A percentile compares a stretch with the other conserved stretches of the same genome.
Evolutionary conservation across 2,113 vertebrate genomes (phyloP).

Genomic region (Siphamia tubifer): DNA sequence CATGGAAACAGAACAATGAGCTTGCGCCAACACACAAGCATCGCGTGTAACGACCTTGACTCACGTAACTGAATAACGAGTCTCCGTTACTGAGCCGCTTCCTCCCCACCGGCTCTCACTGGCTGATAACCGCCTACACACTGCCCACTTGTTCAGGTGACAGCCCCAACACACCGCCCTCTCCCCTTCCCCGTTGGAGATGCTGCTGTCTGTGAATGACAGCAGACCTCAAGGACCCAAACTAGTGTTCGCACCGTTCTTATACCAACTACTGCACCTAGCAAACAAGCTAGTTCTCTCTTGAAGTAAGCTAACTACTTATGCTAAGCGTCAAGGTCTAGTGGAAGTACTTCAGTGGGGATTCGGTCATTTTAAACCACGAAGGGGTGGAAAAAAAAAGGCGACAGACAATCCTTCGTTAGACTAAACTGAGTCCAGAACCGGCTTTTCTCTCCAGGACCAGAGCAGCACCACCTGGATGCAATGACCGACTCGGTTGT

Average conservation of each 20-base stretch:
- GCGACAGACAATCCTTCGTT: background rate
- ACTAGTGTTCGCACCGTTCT: constrained; percentile 10
- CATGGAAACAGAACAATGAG: background rate
- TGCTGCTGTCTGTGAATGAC: constrained; percentile 69
- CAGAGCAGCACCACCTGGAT: constrained; percentile 22
- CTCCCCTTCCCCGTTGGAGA: constrained; percentile 46
- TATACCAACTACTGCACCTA: background rate
- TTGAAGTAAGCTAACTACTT: background rate
- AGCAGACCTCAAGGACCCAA: constrained; percentile 36
- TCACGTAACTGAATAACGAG: background rate
- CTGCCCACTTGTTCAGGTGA: constrained; percentile 71
- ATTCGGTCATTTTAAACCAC: constrained; percentile 13
- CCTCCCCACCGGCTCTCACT: background rate
- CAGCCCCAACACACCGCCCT: constrained; percentile 47
- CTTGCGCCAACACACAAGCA: background rate
- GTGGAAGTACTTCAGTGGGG: background rate
- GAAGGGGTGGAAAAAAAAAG: constrained; percentile 1
- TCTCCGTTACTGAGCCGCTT: background rate
- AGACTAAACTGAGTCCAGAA: background rate
- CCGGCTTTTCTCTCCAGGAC: background rate
- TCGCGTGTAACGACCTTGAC: background rate
- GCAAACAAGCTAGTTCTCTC: background rate
- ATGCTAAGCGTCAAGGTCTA: background rate
- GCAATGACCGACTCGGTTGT: constrained; percentile 76
- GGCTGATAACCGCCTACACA: constrained; percentile 36